A percentile compares a stretch with the other conserved stretches of the same genome.
These are phyloP conservation scores for Oryzias woworae DNA, from an alignment of 2,113 vertebrate genomes.

Conservation along the genomic window DNA sequence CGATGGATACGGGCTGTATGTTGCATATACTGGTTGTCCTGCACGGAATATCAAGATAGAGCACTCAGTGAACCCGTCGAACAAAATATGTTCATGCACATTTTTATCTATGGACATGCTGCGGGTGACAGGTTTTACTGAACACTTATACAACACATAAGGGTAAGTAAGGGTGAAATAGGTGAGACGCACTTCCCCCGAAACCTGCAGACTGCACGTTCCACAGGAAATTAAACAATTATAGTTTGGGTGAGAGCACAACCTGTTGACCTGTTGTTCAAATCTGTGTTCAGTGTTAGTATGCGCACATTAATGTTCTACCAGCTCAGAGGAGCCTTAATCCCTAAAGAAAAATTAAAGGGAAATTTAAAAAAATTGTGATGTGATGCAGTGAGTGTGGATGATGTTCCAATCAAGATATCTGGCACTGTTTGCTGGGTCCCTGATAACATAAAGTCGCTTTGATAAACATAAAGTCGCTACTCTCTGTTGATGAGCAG, in stretches of 20 bases:
- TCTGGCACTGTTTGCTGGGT: slow-evolving; percentile 26
- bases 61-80: too few relatives aligned
- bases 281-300: slow-evolving; percentile 9
- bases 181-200: too few relatives aligned
- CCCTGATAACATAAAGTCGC: slow-evolving; percentile 29
- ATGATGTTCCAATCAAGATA: slow-evolving; percentile 13
- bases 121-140: too few relatives aligned
- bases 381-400: slow-evolving; percentile 12
- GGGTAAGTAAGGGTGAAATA: too few relatives aligned
- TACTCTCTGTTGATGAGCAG: neutral
- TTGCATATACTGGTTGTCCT: too few relatives aligned
- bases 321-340: neutral
- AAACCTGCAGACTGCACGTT: too few relatives aligned
- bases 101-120: too few relatives aligned
- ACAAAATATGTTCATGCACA: too few relatives aligned
- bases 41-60: too few relatives aligned
- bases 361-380: slow-evolving; percentile 4
- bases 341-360: neutral
- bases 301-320: slow-evolving; percentile 30
- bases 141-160: too few relatives aligned
- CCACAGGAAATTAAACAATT: too few relatives aligned
- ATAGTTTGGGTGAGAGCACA: neutral
- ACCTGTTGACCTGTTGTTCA: neutral
- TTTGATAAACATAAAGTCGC: slow-evolving; percentile 21
- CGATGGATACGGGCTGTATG: too few relatives aligned